A percentile compares a stretch with the other conserved stretches of the same genome.
Evolutionary conservation across 2,888 invertebrate species (phyloP).

Genomic region (Chloromyia formosa): DNA sequence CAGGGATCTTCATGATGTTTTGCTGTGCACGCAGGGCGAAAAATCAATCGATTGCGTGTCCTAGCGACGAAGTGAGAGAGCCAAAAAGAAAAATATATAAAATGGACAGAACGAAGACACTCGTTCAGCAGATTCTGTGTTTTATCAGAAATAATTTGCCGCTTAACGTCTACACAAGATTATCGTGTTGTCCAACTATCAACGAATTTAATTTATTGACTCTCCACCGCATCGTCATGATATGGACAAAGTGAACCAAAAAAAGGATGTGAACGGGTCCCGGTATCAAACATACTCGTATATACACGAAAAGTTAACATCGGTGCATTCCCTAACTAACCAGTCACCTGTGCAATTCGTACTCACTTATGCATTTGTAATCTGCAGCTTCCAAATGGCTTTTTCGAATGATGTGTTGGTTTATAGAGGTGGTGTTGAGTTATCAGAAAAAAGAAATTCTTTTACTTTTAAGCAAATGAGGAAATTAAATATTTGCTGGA

Average conservation of each 20-base stretch:
- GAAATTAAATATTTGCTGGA: too few species aligned
- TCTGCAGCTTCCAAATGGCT: too few species aligned
- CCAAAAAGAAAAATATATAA: conserved; percentile 9
- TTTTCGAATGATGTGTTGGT: too few species aligned
- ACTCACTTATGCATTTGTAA: neutral
- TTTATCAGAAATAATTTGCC: conserved; percentile 52
- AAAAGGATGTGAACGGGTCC: conserved; percentile 3
- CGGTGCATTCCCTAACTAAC: neutral
- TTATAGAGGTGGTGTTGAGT: too few species aligned
- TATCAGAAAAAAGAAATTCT: too few species aligned
- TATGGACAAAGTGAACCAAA: conserved; percentile 18
- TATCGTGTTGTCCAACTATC: conserved; percentile 51
- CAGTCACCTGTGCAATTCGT: conserved; percentile 22
- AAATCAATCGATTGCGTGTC: conserved; percentile 39
- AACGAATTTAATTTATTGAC: conserved; percentile 50
- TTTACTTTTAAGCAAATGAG: too few species aligned
- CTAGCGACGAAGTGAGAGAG: neutral
- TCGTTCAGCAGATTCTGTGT: conserved; percentile 46
- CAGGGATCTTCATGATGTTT: neutral
- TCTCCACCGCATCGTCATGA: conserved; percentile 36
- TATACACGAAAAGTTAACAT: neutral
- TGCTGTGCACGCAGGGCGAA: neutral
- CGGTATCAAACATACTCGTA: conserved; percentile 10
- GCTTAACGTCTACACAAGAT: conserved; percentile 51
- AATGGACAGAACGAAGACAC: too few species aligned